phyloP scores from a whole-genome alignment of 1,140 invertebrate genomes.

The Drosophila ogumai region DNA sequence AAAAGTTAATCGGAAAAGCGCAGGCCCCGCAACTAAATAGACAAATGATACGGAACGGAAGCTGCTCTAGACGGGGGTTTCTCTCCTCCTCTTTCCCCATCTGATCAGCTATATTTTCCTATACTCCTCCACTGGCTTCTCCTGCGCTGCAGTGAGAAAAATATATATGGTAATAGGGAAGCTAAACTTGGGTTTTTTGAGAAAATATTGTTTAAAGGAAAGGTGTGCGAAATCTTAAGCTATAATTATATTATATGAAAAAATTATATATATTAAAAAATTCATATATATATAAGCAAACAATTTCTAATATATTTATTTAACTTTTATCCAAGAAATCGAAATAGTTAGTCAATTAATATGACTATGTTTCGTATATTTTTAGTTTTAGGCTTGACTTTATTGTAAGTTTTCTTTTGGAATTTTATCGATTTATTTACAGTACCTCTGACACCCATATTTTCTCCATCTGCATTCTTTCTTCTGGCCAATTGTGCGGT shows the following conservation, averaged over 20 bases:
- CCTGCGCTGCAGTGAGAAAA: background rate
- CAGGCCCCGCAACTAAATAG: slow-evolving; percentile 81
- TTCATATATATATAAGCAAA: background rate
- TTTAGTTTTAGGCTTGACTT: no score
- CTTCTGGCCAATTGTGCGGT: slow-evolving; percentile 73
- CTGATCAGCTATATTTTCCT: slow-evolving; percentile 20
- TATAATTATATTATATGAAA: background rate
- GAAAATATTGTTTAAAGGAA: no score
- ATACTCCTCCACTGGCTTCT: slow-evolving; percentile 29
- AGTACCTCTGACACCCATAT: background rate
- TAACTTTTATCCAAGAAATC: background rate
- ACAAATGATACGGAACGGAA: slow-evolving; percentile 84
- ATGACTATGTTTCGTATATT: no score
- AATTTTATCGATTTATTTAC: background rate
- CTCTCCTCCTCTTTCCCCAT: slow-evolving; percentile 1
- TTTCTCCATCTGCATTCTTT: slow-evolving; percentile 1
- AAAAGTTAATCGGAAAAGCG: slow-evolving; percentile 82
- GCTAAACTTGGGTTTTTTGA: no score
- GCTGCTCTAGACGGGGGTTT: slow-evolving; percentile 53
- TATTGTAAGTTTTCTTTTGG: no score
- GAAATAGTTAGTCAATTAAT: no score
- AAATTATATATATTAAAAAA: no score
- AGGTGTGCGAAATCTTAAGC: background rate
- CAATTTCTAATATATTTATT: background rate
- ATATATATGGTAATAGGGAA: background rate